Evolutionary conservation across 2,797 vertebrate genomes (phyloP).

Genomic region (Halcyon leucocephala): DNA sequence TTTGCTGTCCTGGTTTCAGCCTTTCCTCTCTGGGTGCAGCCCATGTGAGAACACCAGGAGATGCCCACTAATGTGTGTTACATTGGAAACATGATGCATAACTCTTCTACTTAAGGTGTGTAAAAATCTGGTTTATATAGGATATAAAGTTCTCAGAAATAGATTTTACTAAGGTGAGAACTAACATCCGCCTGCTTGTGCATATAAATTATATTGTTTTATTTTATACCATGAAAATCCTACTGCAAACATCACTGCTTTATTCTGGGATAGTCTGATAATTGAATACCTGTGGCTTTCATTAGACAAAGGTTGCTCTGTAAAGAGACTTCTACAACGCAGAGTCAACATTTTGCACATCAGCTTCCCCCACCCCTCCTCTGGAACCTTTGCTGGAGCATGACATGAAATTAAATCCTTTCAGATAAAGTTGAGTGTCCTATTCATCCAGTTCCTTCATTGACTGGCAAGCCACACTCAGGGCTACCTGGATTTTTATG

Average conservation of each 20-base stretch:
- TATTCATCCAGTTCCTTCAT: neutral
- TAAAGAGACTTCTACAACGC: neutral
- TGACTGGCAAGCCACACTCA: neutral
- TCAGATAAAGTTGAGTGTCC: neutral
- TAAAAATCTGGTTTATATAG: neutral
- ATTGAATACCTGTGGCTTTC: neutral
- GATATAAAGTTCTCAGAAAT: neutral
- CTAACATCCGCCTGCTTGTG: neutral
- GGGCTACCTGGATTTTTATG: neutral
- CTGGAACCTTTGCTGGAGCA: neutral
- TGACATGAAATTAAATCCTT: neutral
- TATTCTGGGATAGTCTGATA: neutral
- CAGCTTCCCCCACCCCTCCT: neutral
- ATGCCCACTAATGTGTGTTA: neutral
- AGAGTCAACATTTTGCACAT: neutral
- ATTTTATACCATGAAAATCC: slow-evolving; percentile 17
- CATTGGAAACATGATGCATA: rapidly evolving
- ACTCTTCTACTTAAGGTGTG: neutral
- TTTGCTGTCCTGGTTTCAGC: neutral
- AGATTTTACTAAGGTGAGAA: neutral
- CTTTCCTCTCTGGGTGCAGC: neutral
- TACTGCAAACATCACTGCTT: neutral
- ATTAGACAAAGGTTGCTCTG: neutral
- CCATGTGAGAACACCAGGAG: neutral
- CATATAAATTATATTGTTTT: neutral